A percentile compares a stretch with the other conserved stretches of the same genome.
Evolutionary conservation across 2,113 vertebrate species (phyloP).

Genomic region (Sturnus vulgaris): DNA sequence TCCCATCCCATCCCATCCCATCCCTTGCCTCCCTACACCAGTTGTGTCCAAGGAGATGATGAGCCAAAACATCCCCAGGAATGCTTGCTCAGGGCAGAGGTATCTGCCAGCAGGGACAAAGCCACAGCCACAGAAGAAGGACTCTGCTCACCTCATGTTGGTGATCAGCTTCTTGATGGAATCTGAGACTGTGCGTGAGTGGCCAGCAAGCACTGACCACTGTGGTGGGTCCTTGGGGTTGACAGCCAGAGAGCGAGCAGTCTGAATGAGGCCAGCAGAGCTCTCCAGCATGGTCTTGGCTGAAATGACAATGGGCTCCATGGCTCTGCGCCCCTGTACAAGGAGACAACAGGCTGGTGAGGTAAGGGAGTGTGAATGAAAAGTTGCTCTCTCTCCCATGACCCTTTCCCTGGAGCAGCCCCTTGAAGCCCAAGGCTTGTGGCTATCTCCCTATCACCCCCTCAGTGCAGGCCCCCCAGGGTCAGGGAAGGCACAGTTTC

Average conservation of each 20-base stretch:
- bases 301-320: slow-evolving; percentile 91
- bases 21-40: rapidly evolving
- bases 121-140: rapidly evolving
- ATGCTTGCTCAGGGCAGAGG: background rate
- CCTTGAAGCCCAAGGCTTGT: background rate
- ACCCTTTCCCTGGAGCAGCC: background rate
- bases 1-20: too few relatives aligned
- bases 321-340: slow-evolving; percentile 86
- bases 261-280: slow-evolving; percentile 92
- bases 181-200: slow-evolving; percentile 94
- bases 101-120: background rate
- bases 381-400: background rate
- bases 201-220: slow-evolving; percentile 93
- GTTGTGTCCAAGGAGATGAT: background rate
- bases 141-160: slow-evolving; percentile 86
- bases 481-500: background rate
- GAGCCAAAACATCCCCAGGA: background rate
- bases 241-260: slow-evolving; percentile 90
- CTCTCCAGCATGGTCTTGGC: slow-evolving; percentile 94
- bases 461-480: background rate
- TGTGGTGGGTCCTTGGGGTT: slow-evolving; percentile 94
- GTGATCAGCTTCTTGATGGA: slow-evolving; percentile 99
- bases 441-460: background rate
- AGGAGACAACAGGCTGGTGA: background rate
- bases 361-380: background rate